Conservation (phyloP, 2,797 vertebrate species). For the Phyllotis vaccarum region DNA sequence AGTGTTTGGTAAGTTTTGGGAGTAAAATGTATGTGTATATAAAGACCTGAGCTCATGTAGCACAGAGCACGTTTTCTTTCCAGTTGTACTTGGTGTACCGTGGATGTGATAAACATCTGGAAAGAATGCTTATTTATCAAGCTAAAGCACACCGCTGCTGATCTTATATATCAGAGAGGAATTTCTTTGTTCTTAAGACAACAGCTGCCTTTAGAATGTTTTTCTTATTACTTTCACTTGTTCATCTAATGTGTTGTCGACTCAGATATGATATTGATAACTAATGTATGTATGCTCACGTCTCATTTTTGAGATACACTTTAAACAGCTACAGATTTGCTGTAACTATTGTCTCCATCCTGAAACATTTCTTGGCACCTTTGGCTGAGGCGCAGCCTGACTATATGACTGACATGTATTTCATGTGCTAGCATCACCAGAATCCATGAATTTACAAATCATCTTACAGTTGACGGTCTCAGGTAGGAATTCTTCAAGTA, state of each 20-base stretch:
- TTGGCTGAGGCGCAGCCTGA: conserved; percentile 40
- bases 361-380: not conserved
- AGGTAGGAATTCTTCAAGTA: conserved; percentile 25
- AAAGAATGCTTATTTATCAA: conserved; percentile 31
- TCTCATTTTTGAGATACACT: not conserved
- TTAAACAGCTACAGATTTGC: not conserved
- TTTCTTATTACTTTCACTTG: conserved; percentile 15
- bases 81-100: not conserved
- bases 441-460: not conserved
- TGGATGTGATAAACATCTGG: not conserved
- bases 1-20: conserved; percentile 54
- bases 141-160: not conserved
- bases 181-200: conserved; percentile 20
- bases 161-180: conserved; percentile 40
- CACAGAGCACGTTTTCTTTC: conserved; percentile 10
- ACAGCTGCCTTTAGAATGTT: not conserved
- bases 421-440: not conserved
- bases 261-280: not conserved
- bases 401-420: not conserved
- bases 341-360: not conserved
- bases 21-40: conserved; percentile 18
- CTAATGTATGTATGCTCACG: not conserved
- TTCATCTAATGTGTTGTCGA: not conserved
- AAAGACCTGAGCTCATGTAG: conserved; percentile 34
- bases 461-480: conserved; percentile 31